Conservation (phyloP, 2,888 invertebrate genomes). For the Dastarcus helophoroides region DNA sequence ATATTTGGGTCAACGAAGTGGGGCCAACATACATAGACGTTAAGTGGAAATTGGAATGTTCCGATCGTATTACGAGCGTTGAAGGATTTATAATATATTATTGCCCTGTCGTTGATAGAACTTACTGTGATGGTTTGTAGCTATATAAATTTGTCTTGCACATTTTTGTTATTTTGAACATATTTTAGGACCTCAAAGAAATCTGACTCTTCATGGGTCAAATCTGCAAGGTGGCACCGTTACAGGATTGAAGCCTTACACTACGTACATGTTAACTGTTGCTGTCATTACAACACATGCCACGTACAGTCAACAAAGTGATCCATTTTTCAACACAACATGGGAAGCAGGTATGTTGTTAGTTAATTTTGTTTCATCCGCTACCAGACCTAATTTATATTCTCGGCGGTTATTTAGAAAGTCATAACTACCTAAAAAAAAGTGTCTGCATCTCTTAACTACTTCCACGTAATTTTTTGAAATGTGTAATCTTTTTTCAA, state of each 20-base stretch:
- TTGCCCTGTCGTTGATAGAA: slow-evolving; percentile 43
- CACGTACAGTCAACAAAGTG: slow-evolving; percentile 43
- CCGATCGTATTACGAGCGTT: slow-evolving; percentile 57
- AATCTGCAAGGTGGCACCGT: slow-evolving; percentile 45
- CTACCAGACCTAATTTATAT: no score
- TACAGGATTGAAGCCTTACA: slow-evolving; percentile 58
- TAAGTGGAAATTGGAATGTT: slow-evolving; percentile 68
- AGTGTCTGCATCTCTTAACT: no score
- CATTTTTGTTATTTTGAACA: slow-evolving; percentile 6
- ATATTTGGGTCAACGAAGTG: slow-evolving; percentile 41
- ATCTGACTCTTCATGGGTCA: slow-evolving; percentile 38
- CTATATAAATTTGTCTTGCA: slow-evolving; percentile 5
- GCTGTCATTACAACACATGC: slow-evolving; percentile 49
- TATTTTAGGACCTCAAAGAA: slow-evolving; percentile 25
- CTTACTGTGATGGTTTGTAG: not conserved
- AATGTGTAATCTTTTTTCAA: no score
- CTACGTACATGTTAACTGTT: slow-evolving; percentile 60
- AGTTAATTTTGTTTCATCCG: no score
- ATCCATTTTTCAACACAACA: slow-evolving; percentile 54
- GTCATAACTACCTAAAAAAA: no score
- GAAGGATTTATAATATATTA: slow-evolving; percentile 66
- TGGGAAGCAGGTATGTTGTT: slow-evolving; percentile 54
- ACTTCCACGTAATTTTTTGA: no score
- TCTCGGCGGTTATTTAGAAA: no score
- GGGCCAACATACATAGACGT: slow-evolving; percentile 48